Conservation (phyloP, 2,888 invertebrate species). For the Xiphydria camelus region DNA sequence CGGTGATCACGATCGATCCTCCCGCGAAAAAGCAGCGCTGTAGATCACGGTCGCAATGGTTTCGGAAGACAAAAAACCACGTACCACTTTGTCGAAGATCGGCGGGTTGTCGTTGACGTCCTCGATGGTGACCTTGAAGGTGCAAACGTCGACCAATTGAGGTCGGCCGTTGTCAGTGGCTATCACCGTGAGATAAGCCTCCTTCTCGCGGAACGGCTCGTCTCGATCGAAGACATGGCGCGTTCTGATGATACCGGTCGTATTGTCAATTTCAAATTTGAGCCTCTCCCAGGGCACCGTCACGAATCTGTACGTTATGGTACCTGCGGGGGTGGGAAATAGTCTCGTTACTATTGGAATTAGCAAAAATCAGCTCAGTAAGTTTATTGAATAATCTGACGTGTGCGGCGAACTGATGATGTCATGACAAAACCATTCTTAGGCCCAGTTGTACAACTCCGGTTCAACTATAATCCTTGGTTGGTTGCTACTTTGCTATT, state of each 20-base stretch:
- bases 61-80: conserved; percentile 49
- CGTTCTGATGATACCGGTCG: conserved; percentile 77
- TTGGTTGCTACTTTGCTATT: too few species aligned
- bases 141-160: conserved; percentile 88
- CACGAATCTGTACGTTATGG: conserved; percentile 82
- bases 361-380: too few species aligned
- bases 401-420: too few species aligned
- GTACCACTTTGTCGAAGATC: conserved; percentile 78
- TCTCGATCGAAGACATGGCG: conserved; percentile 85
- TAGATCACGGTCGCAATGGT: too few species aligned
- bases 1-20: too few species aligned
- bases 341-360: not conserved
- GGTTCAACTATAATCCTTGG: too few species aligned
- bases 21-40: too few species aligned
- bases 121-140: conserved; percentile 85
- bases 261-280: conserved; percentile 78
- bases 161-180: conserved; percentile 93
- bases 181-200: conserved; percentile 82
- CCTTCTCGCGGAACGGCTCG: conserved; percentile 82
- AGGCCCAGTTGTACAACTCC: too few species aligned
- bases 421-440: too few species aligned
- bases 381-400: too few species aligned
- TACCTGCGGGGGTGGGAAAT: conserved; percentile 54
- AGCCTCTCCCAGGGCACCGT: conserved; percentile 73
- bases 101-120: conserved; percentile 93